These are phyloP conservation scores for Potamilus streckersoni DNA, from an alignment of 1,140 invertebrate genomes.

Conservation along the genomic window DNA sequence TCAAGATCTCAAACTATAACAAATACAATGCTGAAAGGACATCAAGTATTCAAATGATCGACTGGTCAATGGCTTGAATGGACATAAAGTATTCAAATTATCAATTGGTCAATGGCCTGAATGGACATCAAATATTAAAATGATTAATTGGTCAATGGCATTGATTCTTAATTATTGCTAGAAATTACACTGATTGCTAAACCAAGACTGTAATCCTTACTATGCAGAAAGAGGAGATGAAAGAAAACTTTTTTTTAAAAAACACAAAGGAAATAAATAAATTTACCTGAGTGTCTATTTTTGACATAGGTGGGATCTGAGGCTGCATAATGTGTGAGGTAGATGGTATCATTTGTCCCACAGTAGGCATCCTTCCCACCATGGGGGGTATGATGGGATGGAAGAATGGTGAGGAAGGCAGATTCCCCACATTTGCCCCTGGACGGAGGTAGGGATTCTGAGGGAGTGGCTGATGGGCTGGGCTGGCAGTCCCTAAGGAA, in stretches of 20 bases:
- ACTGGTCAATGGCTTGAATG: no score
- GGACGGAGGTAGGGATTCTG: conserved; percentile 76
- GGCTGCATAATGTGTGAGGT: conserved; percentile 40
- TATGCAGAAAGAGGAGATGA: neutral
- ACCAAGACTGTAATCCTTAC: no score
- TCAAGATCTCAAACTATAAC: no score
- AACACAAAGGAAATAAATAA: neutral
- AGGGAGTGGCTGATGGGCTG: conserved; percentile 78
- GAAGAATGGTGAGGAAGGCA: conserved; percentile 69
- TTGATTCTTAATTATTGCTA: no score
- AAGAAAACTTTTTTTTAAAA: neutral
- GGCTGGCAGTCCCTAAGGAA: conserved; percentile 74
- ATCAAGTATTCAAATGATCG: no score
- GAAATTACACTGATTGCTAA: no score
- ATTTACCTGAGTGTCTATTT: conserved; percentile 56
- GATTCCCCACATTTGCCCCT: conserved; percentile 32
- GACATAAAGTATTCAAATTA: no score
- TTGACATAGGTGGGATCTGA: conserved; percentile 31
- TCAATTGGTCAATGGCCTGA: no score
- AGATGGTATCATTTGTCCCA: conserved; percentile 35
- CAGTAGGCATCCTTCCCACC: conserved; percentile 39
- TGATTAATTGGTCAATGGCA: no score
- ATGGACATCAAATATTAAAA: no score
- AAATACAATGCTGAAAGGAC: no score
- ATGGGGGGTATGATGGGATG: conserved; percentile 57